phyloP scores from a whole-genome alignment of 2,888 invertebrate species.

The Limnephilus rhombicus region DNA sequence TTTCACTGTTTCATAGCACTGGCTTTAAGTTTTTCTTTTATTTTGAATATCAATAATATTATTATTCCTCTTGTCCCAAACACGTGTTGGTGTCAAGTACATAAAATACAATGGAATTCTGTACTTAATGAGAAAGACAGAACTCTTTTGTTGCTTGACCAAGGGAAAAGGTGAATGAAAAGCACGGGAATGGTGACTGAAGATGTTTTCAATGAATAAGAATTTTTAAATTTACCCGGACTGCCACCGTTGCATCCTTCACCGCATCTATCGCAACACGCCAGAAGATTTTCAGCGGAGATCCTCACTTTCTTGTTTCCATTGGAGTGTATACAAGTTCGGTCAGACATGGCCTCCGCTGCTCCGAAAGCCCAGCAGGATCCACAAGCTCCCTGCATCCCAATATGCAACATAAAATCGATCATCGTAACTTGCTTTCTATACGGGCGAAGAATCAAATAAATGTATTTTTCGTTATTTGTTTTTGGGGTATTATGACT shows the following conservation, averaged over 20 bases:
- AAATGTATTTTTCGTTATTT: too few relatives aligned
- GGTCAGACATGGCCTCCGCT: slow-evolving; percentile 94
- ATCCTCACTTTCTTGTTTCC: slow-evolving; percentile 85
- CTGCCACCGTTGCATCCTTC: slow-evolving; percentile 91
- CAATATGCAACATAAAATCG: neutral
- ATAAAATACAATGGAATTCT: too few relatives aligned
- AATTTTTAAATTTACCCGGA: slow-evolving; percentile 68
- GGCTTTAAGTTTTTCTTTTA: too few relatives aligned
- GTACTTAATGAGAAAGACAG: too few relatives aligned
- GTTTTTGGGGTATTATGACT: too few relatives aligned
- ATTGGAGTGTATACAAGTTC: slow-evolving; percentile 89
- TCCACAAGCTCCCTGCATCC: slow-evolving; percentile 86
- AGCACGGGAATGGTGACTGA: neutral
- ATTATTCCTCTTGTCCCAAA: too few relatives aligned
- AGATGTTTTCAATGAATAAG: neutral
- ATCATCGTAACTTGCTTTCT: neutral
- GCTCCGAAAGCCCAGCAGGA: slow-evolving; percentile 97
- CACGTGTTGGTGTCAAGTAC: too few relatives aligned
- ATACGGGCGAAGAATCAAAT: neutral
- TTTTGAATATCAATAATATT: too few relatives aligned
- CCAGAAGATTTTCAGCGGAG: slow-evolving; percentile 90
- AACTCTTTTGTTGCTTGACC: too few relatives aligned
- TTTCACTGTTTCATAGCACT: too few relatives aligned
- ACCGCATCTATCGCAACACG: slow-evolving; percentile 90
- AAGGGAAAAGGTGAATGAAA: too few relatives aligned